A percentile compares a stretch with the other conserved stretches of the same genome.
These are phyloP conservation scores for Micrastur ruficollis DNA, from an alignment of 2,797 vertebrate genomes.

Conservation along the genomic window DNA sequence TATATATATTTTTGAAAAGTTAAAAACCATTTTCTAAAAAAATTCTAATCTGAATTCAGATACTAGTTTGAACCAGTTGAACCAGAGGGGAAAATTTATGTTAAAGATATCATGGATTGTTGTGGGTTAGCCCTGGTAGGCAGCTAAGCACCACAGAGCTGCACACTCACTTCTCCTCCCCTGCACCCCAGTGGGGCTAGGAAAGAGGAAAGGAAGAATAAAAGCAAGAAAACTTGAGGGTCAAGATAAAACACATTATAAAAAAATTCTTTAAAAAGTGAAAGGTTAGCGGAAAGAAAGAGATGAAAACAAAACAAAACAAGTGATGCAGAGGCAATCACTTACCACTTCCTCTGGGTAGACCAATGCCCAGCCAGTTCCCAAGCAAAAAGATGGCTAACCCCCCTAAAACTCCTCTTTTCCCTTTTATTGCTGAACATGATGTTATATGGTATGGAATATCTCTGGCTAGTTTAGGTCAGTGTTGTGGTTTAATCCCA, in stretches of 20 bases:
- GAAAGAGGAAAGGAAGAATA: background rate
- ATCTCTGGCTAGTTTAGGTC: background rate
- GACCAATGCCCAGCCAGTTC: background rate
- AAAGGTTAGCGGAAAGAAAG: background rate
- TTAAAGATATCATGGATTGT: background rate
- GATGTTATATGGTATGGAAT: background rate
- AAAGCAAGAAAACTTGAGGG: background rate
- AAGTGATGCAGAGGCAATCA: background rate
- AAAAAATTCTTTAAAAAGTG: background rate
- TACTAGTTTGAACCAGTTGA: background rate
- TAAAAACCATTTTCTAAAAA: background rate
- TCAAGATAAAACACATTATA: background rate
- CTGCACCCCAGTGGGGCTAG: no score
- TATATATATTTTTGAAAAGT: background rate
- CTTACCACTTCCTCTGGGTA: background rate
- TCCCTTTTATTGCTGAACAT: background rate
- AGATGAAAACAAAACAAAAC: background rate
- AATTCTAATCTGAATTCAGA: background rate
- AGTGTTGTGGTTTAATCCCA: no score
- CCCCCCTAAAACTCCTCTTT: background rate
- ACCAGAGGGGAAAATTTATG: background rate
- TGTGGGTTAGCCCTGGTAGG: background rate
- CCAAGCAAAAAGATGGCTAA: background rate
- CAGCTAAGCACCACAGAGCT: background rate
- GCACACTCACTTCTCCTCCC: background rate